Conservation (phyloP, 2,888 invertebrate species). For the Pyrgus malvae region DNA sequence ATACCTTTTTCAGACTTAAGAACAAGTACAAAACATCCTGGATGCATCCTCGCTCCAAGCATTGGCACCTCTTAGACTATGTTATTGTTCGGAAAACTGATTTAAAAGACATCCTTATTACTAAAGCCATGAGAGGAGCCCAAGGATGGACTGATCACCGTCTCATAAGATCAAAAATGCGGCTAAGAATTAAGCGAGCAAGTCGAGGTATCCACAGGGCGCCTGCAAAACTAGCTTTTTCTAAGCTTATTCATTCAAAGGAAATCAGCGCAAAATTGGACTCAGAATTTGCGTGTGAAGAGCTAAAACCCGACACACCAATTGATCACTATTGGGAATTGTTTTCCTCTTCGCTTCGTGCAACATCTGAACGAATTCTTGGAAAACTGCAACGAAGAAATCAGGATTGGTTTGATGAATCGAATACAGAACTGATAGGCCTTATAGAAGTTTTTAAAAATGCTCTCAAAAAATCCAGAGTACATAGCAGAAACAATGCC, state of each 20-base stretch:
- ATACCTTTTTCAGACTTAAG: background rate
- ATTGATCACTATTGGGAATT: no score
- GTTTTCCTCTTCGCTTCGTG: no score
- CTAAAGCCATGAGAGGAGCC: conserved; percentile 7
- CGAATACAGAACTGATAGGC: background rate
- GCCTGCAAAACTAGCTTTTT: no score
- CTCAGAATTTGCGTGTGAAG: no score
- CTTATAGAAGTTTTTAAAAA: no score
- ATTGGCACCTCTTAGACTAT: conserved; percentile 3
- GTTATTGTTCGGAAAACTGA: background rate
- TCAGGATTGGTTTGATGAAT: background rate
- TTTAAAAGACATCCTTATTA: background rate
- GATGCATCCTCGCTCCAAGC: conserved; percentile 8
- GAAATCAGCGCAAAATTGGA: no score
- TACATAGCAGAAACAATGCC: background rate
- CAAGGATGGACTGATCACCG: conserved; percentile 30
- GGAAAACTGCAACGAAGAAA: background rate
- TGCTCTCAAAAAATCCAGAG: no score
- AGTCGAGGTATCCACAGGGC: no score
- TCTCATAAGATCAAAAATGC: conserved; percentile 26
- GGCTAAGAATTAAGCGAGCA: background rate
- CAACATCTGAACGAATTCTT: no score
- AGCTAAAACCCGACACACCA: no score
- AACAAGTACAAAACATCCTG: background rate
- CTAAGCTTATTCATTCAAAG: no score